Percentiles rank a stretch among this genome's conserved stretches.
Evolutionary conservation across 1,140 invertebrate species (phyloP).

Genomic region (Drosophila bocki): DNA sequence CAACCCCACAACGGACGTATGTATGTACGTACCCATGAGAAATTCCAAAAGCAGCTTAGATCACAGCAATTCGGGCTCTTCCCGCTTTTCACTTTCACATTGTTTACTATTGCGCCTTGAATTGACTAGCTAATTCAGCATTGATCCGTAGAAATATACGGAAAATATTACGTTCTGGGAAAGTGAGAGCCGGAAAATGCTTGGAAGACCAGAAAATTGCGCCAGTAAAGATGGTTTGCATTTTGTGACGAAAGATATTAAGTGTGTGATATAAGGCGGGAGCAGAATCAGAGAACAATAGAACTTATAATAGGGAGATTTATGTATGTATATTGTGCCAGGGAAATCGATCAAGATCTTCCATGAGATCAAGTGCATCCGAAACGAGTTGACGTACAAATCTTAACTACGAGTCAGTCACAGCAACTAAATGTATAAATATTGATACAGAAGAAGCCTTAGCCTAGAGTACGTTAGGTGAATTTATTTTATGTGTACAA

Average conservation of each 20-base stretch:
- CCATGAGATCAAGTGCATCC: conserved; percentile 45
- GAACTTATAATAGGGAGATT: conserved; percentile 27
- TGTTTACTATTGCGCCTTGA: neutral
- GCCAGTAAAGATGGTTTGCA: conserved; percentile 6
- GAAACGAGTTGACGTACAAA: conserved; percentile 70
- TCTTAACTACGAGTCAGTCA: conserved; percentile 69
- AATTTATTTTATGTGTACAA: conserved; percentile 72
- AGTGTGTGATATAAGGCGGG: conserved; percentile 47
- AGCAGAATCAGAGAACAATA: conserved; percentile 51
- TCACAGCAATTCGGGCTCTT: neutral
- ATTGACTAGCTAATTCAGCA: neutral
- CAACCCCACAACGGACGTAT: conserved; percentile 17
- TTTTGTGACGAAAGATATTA: conserved; percentile 36
- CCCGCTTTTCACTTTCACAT: conserved; percentile 7
- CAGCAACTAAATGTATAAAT: conserved; percentile 37
- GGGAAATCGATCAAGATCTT: conserved; percentile 54
- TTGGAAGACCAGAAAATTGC: neutral
- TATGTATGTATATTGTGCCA: conserved; percentile 1
- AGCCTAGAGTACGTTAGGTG: conserved; percentile 42
- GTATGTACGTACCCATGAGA: conserved; percentile 28
- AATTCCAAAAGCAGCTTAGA: conserved; percentile 25
- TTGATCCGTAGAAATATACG: neutral
- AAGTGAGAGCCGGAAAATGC: neutral
- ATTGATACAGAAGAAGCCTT: conserved; percentile 6
- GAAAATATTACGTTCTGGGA: conserved; percentile 4